Conservation (phyloP, 1,140 invertebrate genomes). For the Lepidurus packardi region DNA sequence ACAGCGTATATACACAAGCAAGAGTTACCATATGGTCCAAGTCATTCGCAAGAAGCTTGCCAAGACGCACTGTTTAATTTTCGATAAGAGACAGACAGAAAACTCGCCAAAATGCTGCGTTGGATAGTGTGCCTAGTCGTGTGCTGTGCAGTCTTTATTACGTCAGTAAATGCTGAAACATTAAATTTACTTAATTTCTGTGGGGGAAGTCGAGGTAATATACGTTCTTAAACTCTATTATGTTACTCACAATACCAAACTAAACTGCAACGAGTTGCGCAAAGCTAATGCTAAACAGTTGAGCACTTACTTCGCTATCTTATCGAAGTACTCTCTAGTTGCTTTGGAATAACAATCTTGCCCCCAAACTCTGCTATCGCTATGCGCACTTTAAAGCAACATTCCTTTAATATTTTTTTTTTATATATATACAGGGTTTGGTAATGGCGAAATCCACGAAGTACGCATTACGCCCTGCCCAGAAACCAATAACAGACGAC, state of each 20-base stretch:
- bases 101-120: not conserved
- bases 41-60: not conserved
- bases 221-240: not conserved
- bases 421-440: constrained; percentile 31
- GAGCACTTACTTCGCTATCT: too few species aligned
- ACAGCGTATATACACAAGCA: constrained; percentile 4
- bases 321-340: too few species aligned
- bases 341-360: not conserved
- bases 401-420: not conserved
- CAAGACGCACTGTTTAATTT: not conserved
- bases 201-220: not conserved
- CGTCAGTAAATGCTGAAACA: not conserved
- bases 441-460: constrained; percentile 30
- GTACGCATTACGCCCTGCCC: constrained; percentile 34
- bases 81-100: not conserved
- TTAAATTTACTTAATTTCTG: constrained; percentile 25
- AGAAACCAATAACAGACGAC: constrained; percentile 29
- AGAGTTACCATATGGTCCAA: not conserved
- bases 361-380: not conserved
- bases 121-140: not conserved
- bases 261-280: too few species aligned
- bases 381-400: not conserved
- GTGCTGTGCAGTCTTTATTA: not conserved
- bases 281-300: too few species aligned
- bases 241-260: not conserved